Conservation (phyloP, 2,888 invertebrate species). For the Ochlodes sylvanus region DNA sequence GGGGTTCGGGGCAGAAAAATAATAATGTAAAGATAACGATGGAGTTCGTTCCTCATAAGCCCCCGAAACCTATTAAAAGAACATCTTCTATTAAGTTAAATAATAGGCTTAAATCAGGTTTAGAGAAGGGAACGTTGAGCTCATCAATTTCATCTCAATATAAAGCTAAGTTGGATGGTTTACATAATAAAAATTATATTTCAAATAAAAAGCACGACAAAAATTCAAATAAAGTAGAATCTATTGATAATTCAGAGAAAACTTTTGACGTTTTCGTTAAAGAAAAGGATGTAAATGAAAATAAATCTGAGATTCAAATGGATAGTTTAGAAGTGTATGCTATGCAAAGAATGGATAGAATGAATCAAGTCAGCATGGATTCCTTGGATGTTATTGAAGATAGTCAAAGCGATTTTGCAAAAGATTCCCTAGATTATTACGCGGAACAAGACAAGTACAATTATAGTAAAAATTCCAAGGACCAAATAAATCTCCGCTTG, state of each 20-base stretch:
- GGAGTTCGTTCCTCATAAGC: conserved; percentile 89
- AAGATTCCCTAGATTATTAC: conserved; percentile 80
- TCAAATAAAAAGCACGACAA: conserved; percentile 66
- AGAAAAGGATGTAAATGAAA: conserved; percentile 85
- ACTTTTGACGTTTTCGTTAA: conserved; percentile 86
- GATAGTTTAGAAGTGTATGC: conserved; percentile 85
- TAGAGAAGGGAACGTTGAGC: conserved; percentile 72
- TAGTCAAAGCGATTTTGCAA: conserved; percentile 67
- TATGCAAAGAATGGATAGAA: conserved; percentile 72
- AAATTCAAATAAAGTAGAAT: conserved; percentile 69
- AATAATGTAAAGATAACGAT: conserved; percentile 76
- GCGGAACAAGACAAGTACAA: conserved; percentile 74
- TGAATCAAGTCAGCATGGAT: conserved; percentile 79
- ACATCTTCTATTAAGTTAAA: conserved; percentile 87
- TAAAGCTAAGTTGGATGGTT: conserved; percentile 79
- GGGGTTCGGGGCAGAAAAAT: conserved; percentile 74
- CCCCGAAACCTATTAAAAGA: conserved; percentile 89
- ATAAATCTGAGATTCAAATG: conserved; percentile 86
- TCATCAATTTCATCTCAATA: conserved; percentile 80
- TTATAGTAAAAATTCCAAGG: conserved; percentile 65
- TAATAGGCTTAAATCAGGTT: conserved; percentile 76
- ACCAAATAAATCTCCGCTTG: conserved; percentile 65
- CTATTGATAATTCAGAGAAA: conserved; percentile 76
- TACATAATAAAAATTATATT: conserved; percentile 76
- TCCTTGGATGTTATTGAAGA: conserved; percentile 79